Evolutionary conservation across 2,113 vertebrate genomes (phyloP).

Genomic region (Brachypodius melanocephalos): DNA sequence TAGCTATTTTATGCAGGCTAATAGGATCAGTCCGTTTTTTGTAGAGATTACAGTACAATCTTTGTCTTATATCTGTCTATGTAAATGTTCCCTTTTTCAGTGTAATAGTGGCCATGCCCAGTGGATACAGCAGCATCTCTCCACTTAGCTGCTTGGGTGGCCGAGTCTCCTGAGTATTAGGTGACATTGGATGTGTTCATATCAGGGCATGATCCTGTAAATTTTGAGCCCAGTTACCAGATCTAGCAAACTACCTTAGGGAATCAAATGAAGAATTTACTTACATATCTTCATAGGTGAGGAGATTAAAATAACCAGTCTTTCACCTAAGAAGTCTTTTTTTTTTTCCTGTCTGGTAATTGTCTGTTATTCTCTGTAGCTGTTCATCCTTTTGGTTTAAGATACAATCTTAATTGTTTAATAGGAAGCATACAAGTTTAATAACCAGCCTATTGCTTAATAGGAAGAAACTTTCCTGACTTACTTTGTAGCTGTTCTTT

Average conservation of each 20-base stretch:
- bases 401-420: not conserved
- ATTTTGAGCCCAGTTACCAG: not conserved
- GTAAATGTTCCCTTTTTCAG: not conserved
- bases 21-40: not conserved
- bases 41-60: not conserved
- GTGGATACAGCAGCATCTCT: not conserved
- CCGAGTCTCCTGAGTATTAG: fast-evolving
- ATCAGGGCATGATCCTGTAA: not conserved
- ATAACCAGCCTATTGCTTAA: not conserved
- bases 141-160: not conserved
- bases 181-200: not conserved
- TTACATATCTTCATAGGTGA: not conserved
- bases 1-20: not conserved
- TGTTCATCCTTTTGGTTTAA: not conserved
- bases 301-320: not conserved
- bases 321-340: not conserved
- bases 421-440: not conserved
- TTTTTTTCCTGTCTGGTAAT: not conserved
- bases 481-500: not conserved
- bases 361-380: not conserved
- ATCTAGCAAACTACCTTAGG: not conserved
- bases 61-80: not conserved
- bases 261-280: not conserved
- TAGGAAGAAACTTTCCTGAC: not conserved
- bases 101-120: not conserved